Evolutionary conservation across 2,113 vertebrate genomes (phyloP).

Genomic region (Marmota monax): DNA sequence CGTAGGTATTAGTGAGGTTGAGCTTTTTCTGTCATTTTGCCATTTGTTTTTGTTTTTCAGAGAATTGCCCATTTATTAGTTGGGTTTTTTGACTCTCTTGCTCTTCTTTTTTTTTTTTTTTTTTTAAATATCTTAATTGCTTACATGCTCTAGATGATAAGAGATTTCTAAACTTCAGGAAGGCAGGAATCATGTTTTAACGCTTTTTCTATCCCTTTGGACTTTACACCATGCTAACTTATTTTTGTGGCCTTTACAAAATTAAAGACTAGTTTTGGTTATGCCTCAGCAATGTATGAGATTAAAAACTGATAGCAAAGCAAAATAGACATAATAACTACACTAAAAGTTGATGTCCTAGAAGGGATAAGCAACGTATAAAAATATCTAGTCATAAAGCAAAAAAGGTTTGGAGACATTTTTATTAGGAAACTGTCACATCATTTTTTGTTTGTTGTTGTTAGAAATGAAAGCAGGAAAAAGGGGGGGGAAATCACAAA

Average conservation of each 20-base stretch:
- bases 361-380: background rate
- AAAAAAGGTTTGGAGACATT: background rate
- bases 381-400: conserved; percentile 1
- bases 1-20: background rate
- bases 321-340: background rate
- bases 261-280: background rate
- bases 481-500: background rate
- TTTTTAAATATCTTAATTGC: background rate
- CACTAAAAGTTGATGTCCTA: background rate
- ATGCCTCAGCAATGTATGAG: background rate
- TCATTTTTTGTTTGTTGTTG: conserved; percentile 20
- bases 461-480: conserved; percentile 18
- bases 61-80: conserved; percentile 19
- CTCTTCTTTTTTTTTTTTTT: no score
- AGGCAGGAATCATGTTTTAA: conserved; percentile 20
- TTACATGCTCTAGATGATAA: background rate
- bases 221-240: background rate
- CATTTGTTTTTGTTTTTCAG: conserved; percentile 54
- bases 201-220: background rate
- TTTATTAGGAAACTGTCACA: background rate
- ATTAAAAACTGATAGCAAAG: background rate
- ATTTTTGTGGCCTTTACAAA: conserved; percentile 47
- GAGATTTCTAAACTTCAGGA: conserved; percentile 21
- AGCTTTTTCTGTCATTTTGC: background rate
- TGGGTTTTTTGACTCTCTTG: background rate